phyloP scores from a whole-genome alignment of 1,140 invertebrate genomes.

The Trichomalopsis sarcophagae region DNA sequence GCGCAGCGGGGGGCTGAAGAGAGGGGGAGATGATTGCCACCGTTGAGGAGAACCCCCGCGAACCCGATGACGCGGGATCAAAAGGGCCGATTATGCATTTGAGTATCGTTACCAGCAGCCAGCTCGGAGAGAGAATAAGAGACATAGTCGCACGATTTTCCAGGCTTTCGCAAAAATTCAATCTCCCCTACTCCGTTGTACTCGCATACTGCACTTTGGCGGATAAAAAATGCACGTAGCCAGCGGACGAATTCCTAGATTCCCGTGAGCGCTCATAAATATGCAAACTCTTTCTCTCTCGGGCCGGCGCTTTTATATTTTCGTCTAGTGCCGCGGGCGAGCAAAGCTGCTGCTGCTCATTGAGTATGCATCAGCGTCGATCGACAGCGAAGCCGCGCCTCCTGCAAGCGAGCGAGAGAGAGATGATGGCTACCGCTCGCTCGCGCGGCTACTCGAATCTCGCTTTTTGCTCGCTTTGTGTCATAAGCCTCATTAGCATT shows the following conservation, averaged over 20 bases:
- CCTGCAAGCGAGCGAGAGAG: slow-evolving; percentile 42
- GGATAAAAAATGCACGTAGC: not conserved
- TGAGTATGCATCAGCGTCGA: slow-evolving; percentile 66
- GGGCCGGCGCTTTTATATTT: slow-evolving; percentile 56
- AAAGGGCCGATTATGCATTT: no score
- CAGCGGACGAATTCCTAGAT: slow-evolving; percentile 36
- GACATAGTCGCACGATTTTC: not conserved
- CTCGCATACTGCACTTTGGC: no score
- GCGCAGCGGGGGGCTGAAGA: not conserved
- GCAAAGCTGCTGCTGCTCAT: slow-evolving; percentile 57
- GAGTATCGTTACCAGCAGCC: no score
- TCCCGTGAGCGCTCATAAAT: slow-evolving; percentile 40
- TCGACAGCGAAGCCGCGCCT: slow-evolving; percentile 64
- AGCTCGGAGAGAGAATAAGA: not conserved
- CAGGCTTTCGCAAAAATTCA: not conserved
- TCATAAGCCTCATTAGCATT: slow-evolving; percentile 47
- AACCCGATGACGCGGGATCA: not conserved
- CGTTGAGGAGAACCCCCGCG: not conserved
- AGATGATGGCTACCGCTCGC: slow-evolving; percentile 57
- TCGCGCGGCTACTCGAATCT: not conserved
- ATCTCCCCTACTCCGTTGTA: not conserved
- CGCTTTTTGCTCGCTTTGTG: slow-evolving; percentile 44
- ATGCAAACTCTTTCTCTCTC: slow-evolving; percentile 8
- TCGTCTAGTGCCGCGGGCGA: slow-evolving; percentile 59
- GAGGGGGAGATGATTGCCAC: slow-evolving; percentile 5